Percentiles rank a stretch among this genome's conserved stretches.
Conservation (phyloP, 53 echinoderm and acorn worm genomes). For the Hippasteria phrygiana region DNA sequence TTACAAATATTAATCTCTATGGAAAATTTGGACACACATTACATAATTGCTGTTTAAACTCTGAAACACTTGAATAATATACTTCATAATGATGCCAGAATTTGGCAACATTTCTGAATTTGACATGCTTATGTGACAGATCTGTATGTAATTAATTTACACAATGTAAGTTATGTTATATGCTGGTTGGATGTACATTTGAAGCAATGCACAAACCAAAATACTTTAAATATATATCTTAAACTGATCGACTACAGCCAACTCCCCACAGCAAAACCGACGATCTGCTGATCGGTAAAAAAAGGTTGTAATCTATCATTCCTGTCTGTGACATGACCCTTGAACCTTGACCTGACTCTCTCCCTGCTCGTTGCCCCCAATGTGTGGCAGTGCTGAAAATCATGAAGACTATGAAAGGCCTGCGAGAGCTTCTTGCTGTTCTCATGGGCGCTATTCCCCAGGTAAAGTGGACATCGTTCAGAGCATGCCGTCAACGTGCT, state of each 20-base stretch:
- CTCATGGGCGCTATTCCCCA: slow-evolving; percentile 99
- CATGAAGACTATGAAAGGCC: slow-evolving; percentile 99
- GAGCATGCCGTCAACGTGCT: background rate
- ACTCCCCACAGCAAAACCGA: background rate
- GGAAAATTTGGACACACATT: no score
- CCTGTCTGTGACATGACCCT: background rate
- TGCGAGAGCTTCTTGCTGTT: slow-evolving; percentile 94
- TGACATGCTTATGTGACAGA: no score
- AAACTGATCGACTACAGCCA: background rate
- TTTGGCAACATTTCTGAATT: no score
- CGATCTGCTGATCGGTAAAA: background rate
- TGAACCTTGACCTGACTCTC: slow-evolving; percentile 42
- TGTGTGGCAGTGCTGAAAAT: slow-evolving; percentile 91
- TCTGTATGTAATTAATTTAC: no score
- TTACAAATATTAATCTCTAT: no score
- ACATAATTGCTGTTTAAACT: no score
- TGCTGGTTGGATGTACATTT: no score
- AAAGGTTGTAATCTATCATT: background rate
- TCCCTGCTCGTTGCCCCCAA: slow-evolving; percentile 38
- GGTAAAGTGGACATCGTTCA: no score
- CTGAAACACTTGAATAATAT: no score
- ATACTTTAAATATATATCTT: background rate
- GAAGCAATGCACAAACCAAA: no score
- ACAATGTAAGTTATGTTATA: no score
- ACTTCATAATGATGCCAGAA: no score